Evolutionary conservation across 1,140 invertebrate species (phyloP).

Genomic region (Macrobrachium nipponense): DNA sequence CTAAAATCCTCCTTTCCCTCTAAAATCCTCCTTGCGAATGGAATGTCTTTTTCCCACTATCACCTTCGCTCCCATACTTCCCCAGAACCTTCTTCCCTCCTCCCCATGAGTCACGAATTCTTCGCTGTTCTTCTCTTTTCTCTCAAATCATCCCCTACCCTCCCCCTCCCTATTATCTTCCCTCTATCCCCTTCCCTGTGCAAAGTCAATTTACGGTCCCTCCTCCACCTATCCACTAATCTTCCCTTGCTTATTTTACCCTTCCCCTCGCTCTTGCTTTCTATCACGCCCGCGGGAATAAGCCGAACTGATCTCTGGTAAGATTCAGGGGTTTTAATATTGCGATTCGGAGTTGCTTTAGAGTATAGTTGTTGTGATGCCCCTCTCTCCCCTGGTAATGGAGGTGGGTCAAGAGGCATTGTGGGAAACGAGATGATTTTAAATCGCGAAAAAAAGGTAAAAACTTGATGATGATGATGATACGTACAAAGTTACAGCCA

Average conservation of each 20-base stretch:
- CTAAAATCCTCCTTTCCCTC: neutral
- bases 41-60: neutral
- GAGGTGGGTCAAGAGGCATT: too few species aligned
- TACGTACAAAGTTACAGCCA: too few species aligned
- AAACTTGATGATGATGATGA: too few species aligned
- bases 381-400: too few species aligned
- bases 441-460: too few species aligned
- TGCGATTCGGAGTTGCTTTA: too few species aligned
- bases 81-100: neutral
- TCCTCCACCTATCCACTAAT: neutral
- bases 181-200: neutral
- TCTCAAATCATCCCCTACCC: neutral
- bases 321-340: too few species aligned
- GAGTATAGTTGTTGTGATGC: too few species aligned
- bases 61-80: neutral
- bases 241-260: neutral
- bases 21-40: neutral
- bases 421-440: too few species aligned
- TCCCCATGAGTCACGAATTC: neutral
- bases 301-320: too few species aligned
- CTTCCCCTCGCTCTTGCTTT: neutral
- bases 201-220: neutral
- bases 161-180: neutral
- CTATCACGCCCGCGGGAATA: too few species aligned
- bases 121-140: neutral